Conservation (phyloP, 2,113 vertebrate species). For the Cyanocitta stelleri region DNA sequence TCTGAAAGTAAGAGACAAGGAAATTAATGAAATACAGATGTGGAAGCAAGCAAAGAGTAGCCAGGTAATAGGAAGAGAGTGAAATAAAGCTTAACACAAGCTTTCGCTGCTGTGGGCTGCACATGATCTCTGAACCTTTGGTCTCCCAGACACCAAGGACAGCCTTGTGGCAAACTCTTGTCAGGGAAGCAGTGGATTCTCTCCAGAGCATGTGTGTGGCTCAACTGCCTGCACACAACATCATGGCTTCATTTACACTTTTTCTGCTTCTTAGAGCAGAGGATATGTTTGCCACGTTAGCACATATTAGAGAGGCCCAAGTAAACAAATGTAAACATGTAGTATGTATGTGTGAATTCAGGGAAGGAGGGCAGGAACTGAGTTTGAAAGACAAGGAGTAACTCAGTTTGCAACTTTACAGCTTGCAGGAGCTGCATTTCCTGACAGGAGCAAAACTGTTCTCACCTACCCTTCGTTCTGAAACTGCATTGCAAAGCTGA, state of each 20-base stretch:
- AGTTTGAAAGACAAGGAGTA: neutral
- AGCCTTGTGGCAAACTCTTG: neutral
- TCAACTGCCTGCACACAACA: neutral
- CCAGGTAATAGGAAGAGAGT: neutral
- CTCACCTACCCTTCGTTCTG: slow-evolving; percentile 63
- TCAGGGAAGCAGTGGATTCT: neutral
- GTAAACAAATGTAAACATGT: neutral
- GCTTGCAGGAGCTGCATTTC: neutral
- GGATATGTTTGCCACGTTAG: neutral
- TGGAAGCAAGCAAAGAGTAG: neutral
- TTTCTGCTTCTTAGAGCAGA: neutral
- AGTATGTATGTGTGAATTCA: neutral
- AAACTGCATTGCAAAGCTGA: slow-evolving; percentile 58
- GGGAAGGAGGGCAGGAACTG: neutral
- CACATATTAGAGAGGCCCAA: neutral
- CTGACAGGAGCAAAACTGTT: neutral
- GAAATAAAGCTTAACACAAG: neutral
- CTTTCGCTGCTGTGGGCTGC: neutral
- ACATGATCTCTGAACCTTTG: neutral
- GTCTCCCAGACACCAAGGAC: neutral
- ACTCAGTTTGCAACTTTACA: neutral
- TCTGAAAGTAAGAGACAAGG: neutral
- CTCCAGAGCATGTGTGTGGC: neutral
- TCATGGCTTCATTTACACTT: neutral
- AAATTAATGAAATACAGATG: neutral